phyloP scores from a whole-genome alignment of 2,113 vertebrate genomes.

The Trematomus loennbergii region DNA sequence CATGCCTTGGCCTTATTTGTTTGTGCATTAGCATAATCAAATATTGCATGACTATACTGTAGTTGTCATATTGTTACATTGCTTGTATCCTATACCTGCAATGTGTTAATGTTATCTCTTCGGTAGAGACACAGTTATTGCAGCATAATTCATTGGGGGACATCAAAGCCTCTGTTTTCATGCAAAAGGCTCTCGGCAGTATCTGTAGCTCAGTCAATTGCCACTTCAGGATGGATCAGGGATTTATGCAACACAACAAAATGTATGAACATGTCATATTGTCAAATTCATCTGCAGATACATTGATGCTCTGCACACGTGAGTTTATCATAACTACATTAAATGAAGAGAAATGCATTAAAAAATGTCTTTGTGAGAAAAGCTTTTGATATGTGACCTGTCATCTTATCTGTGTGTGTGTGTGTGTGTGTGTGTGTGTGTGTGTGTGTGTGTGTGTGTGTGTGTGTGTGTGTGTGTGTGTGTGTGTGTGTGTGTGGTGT shows the following conservation, averaged over 20 bases:
- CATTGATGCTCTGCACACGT: conserved; percentile 32
- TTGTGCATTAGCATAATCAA: conserved; percentile 67
- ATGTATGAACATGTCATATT: conserved; percentile 58
- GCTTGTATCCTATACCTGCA: conserved; percentile 53
- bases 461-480: too few species aligned
- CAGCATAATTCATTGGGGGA: conserved; percentile 57
- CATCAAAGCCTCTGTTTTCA: conserved; percentile 68
- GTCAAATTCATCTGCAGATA: conserved; percentile 60
- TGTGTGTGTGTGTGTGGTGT: too few species aligned
- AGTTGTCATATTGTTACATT: conserved; percentile 53
- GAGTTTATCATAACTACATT: conserved; percentile 49
- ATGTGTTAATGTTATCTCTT: conserved; percentile 63
- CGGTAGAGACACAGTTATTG: conserved; percentile 58
- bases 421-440: too few species aligned
- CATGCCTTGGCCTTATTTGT: conserved; percentile 39
- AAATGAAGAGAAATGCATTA: conserved; percentile 47
- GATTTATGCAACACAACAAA: conserved; percentile 59
- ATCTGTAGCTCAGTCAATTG: conserved; percentile 66
- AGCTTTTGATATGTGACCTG: conserved; percentile 19
- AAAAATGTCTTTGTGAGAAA: conserved; percentile 18
- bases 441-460: too few species aligned
- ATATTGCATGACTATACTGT: conserved; percentile 41
- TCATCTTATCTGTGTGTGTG: conserved; percentile 10
- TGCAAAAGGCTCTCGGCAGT: conserved; percentile 65
- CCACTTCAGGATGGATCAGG: conserved; percentile 61